phyloP scores from a whole-genome alignment of 2,888 invertebrate genomes.

The Dione juno region DNA sequence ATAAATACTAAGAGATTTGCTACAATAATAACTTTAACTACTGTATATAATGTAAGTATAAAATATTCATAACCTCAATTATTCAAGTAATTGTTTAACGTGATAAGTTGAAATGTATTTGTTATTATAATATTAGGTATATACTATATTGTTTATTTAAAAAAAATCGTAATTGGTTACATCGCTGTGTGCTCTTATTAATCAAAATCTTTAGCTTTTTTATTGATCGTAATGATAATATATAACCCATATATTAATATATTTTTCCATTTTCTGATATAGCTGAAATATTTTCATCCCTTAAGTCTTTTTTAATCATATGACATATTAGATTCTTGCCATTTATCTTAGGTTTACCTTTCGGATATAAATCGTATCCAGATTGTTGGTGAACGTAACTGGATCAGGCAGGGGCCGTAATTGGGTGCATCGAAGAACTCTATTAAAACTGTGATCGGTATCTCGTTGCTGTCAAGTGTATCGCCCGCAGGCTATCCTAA shows the following conservation, averaged over 20 bases:
- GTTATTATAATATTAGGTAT: neutral
- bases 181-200: neutral
- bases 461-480: conserved; percentile 72
- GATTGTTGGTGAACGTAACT: conserved; percentile 43
- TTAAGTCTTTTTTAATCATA: neutral
- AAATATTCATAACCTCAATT: neutral
- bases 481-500: conserved; percentile 64
- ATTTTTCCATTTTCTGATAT: neutral
- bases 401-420: conserved; percentile 57
- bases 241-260: neutral
- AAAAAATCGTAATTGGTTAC: neutral
- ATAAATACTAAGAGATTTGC: conserved; percentile 10
- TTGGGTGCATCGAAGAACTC: conserved; percentile 75
- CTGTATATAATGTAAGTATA: neutral
- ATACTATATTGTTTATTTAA: neutral
- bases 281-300: neutral
- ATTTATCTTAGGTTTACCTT: conserved; percentile 27
- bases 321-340: conserved; percentile 11
- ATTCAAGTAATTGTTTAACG: neutral
- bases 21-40: conserved; percentile 19
- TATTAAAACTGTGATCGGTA: conserved; percentile 72
- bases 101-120: neutral
- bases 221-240: neutral
- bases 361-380: conserved; percentile 37
- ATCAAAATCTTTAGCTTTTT: neutral